phyloP scores from a whole-genome alignment of 2,888 invertebrate species.

The Acanthosepion lycidas region DNA sequence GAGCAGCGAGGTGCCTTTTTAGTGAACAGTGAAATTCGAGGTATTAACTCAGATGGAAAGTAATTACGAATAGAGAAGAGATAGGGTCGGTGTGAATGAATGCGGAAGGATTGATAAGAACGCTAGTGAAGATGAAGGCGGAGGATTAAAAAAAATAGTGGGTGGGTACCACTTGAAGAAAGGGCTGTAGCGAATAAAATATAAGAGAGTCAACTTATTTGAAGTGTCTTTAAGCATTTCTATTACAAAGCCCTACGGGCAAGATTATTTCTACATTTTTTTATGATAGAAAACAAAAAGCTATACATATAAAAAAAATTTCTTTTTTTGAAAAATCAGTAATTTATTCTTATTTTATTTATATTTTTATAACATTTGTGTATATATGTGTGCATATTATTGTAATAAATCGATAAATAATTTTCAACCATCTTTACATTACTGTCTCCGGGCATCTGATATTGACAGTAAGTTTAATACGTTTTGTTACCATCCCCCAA shows the following conservation, averaged over 20 bases:
- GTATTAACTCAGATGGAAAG: background rate
- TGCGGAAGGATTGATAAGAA: background rate
- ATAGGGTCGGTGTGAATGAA: background rate
- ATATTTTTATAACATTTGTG: background rate
- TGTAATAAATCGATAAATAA: conserved; percentile 24
- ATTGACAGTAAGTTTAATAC: conserved; percentile 4
- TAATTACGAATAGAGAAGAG: background rate
- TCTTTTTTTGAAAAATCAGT: background rate
- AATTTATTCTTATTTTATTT: background rate
- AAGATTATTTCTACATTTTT: background rate
- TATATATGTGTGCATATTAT: background rate
- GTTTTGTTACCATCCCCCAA: background rate
- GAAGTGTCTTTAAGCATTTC: background rate
- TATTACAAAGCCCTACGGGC: background rate
- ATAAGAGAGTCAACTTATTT: background rate
- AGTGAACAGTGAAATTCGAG: background rate
- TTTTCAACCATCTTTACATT: conserved; percentile 11
- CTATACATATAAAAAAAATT: background rate
- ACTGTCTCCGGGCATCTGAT: conserved; percentile 12
- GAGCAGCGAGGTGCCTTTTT: conserved; percentile 22
- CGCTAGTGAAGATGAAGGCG: background rate
- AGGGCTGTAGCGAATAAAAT: background rate
- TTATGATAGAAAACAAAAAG: background rate
- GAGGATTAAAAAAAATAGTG: background rate
- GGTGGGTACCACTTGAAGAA: background rate